phyloP scores from a whole-genome alignment of 1,140 invertebrate genomes.

The Octopus sinensis region DNA sequence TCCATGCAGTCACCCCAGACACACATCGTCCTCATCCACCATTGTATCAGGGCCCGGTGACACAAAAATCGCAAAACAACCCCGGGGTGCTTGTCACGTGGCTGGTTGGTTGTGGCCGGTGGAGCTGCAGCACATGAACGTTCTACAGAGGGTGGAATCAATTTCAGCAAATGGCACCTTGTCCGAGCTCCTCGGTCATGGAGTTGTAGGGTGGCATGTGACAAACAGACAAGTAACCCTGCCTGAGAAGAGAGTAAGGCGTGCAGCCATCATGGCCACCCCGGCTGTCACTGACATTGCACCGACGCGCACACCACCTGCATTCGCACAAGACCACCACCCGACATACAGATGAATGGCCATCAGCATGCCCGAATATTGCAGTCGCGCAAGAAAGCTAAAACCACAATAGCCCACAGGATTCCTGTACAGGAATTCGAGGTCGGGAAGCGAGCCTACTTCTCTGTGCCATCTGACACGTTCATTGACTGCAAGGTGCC shows the following conservation, averaged over 20 bases:
- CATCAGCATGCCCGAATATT: too few species aligned
- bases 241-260: slow-evolving; percentile 31
- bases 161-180: slow-evolving; percentile 67
- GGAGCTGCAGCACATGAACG: slow-evolving; percentile 61
- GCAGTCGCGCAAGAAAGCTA: slow-evolving; percentile 19
- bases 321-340: too few species aligned
- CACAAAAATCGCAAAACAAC: slow-evolving; percentile 56
- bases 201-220: slow-evolving; percentile 68
- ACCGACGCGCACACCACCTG: too few species aligned
- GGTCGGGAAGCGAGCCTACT: slow-evolving; percentile 75
- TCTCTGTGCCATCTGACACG: slow-evolving; percentile 75
- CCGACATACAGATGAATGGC: too few species aligned
- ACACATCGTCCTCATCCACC: slow-evolving; percentile 57
- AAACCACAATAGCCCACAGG: slow-evolving; percentile 25
- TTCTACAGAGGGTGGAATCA: slow-evolving; percentile 64
- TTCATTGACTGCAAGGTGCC: slow-evolving; percentile 87
- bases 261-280: too few species aligned
- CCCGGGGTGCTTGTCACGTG: slow-evolving; percentile 62
- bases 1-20: background rate
- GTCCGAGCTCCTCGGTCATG: slow-evolving; percentile 63
- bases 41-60: slow-evolving; percentile 66
- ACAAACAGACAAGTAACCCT: slow-evolving; percentile 56
- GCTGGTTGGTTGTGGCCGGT: slow-evolving; percentile 71
- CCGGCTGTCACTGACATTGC: too few species aligned
- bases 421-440: slow-evolving; percentile 56